phyloP scores from a whole-genome alignment of 2,113 vertebrate genomes.

The Paratilapia polleni region DNA sequence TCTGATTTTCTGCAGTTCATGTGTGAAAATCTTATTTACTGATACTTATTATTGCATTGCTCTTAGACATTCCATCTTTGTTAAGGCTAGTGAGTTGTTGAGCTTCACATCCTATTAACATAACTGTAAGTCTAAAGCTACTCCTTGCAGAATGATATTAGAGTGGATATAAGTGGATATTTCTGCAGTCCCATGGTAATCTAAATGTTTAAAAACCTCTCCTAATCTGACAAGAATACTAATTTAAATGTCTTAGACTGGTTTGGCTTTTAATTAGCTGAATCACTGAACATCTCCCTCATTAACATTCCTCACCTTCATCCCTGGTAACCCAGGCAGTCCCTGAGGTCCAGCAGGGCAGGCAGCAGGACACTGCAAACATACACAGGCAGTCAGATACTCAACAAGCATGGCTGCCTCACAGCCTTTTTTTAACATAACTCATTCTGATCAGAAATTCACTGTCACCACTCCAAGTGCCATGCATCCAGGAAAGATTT shows the following conservation, averaged over 20 bases:
- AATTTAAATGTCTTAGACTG: background rate
- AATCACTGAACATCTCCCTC: background rate
- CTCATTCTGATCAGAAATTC: slow-evolving; percentile 7
- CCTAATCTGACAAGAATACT: background rate
- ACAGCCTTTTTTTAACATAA: background rate
- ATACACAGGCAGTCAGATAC: slow-evolving; percentile 5
- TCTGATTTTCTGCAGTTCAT: background rate
- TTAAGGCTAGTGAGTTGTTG: background rate
- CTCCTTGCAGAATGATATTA: background rate
- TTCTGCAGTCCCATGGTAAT: background rate
- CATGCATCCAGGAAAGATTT: slow-evolving; percentile 55
- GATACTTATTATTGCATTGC: background rate
- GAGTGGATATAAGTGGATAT: background rate
- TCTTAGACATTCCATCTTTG: background rate
- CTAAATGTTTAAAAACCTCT: background rate
- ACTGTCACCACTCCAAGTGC: slow-evolving; percentile 20
- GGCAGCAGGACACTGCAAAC: slow-evolving; percentile 77
- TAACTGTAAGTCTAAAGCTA: background rate
- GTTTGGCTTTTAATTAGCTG: background rate
- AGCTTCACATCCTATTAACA: background rate
- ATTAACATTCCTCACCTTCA: slow-evolving; percentile 76
- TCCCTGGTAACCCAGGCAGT: slow-evolving; percentile 78
- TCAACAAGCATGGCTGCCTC: background rate
- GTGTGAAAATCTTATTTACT: background rate
- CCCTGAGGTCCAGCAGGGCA: slow-evolving; percentile 83